phyloP scores from a whole-genome alignment of 2,888 invertebrate species.

The Ectemnius cavifrons region DNA sequence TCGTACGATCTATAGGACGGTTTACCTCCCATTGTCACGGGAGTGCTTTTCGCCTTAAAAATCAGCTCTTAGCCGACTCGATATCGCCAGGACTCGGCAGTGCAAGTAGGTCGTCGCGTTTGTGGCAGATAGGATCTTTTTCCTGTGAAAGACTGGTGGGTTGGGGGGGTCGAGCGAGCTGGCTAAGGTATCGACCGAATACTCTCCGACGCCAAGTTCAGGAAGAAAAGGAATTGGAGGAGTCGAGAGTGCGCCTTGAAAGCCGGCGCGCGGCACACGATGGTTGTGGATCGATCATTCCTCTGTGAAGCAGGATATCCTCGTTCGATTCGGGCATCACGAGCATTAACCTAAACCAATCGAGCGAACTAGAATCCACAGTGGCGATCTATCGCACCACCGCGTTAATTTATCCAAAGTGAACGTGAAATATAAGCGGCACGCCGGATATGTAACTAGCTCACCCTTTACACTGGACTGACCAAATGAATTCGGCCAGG shows the following conservation, averaged over 20 bases:
- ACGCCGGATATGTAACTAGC: background rate
- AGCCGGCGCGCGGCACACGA: slow-evolving; percentile 31
- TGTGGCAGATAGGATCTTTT: slow-evolving; percentile 56
- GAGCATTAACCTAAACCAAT: background rate
- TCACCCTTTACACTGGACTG: background rate
- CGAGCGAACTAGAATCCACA: background rate
- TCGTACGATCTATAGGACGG: no score
- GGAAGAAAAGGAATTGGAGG: slow-evolving; percentile 46
- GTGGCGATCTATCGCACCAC: background rate
- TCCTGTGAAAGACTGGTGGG: slow-evolving; percentile 49
- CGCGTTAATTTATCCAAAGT: background rate
- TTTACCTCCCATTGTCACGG: slow-evolving; percentile 9
- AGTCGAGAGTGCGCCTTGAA: slow-evolving; percentile 52
- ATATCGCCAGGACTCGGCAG: slow-evolving; percentile 55
- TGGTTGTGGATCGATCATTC: slow-evolving; percentile 51
- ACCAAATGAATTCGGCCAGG: background rate
- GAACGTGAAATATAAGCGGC: background rate
- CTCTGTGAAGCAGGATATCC: slow-evolving; percentile 43
- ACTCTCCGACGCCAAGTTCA: slow-evolving; percentile 26
- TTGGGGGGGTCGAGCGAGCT: background rate
- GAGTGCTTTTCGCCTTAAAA: slow-evolving; percentile 45
- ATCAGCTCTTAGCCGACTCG: slow-evolving; percentile 46
- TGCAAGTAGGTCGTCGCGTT: slow-evolving; percentile 57
- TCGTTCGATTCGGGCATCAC: slow-evolving; percentile 32
- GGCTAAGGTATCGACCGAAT: slow-evolving; percentile 55